Evolutionary conservation across 2,797 vertebrate genomes (phyloP), one percentile per base, ranked within the genome.

Genomic region (Manis javanica): DNA sequence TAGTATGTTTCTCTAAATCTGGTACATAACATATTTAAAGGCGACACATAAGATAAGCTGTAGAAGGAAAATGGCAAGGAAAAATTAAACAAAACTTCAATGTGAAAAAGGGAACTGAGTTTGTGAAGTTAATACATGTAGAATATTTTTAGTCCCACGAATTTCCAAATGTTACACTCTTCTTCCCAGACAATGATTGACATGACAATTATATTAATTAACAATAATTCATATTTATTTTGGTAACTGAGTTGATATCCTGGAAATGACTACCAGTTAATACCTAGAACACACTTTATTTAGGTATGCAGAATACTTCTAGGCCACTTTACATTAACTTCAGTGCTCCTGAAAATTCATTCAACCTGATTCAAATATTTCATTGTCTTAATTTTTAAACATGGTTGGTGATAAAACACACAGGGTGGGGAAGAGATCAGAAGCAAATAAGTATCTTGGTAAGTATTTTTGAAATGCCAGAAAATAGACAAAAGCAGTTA

Each of bases 61-160:
- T 59, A 68, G 29, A 84, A 90, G 46, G 46, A 79, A 90, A 93
- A 87, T 2, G 7, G 15, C 51, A 79, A 84, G 55, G 29, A 64
- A 90, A 87, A 8, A 83, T 61, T 63, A 77, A 87, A 93, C 5
- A 92, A 92, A 85, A 86, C 29, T 55, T 78, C 81, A 87, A 94
- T 39, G 26, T 18, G 15, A 66, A 74, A 85, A 72, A 91, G 63
- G 14, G 13, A 92, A 81, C 0, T 31, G 9, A 87, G 4, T 66
- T 87, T 82, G 72, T 78, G 26, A 53, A 91, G 57, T 69, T 51
- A 79, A 77, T 31, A 87, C 31, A 75, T 24, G 39, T 13, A 84
- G 26, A 69, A 23, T 57, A 83, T 39, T 39, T 79, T 2, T 96
- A 97, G 90, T 68, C 98, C 93, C 92, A 97, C 75, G 90, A 85